phyloP scores from a whole-genome alignment of 2,888 invertebrate species.

The Ornithoptera priamus region DNA sequence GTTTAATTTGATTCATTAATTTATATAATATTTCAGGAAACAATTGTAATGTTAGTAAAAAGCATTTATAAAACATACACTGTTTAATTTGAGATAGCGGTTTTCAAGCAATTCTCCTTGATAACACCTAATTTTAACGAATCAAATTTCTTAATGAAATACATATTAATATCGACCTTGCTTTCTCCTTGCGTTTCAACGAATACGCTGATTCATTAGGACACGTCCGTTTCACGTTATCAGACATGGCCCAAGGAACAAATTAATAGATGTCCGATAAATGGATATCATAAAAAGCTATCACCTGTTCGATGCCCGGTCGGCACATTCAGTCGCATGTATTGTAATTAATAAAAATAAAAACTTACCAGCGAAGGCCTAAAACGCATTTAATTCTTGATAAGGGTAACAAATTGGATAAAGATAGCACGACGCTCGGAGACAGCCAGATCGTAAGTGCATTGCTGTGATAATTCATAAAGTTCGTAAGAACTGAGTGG shows the following conservation, averaged over 20 bases:
- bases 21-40: neutral
- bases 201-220: constrained; percentile 37
- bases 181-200: constrained; percentile 31
- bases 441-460: constrained; percentile 79
- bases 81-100: neutral
- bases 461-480: constrained; percentile 74
- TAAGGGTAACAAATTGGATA: constrained; percentile 80
- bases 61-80: neutral
- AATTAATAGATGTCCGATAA: constrained; percentile 66
- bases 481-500: constrained; percentile 47
- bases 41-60: neutral
- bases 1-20: neutral
- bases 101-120: neutral
- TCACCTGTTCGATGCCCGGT: constrained; percentile 63
- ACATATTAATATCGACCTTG: neutral
- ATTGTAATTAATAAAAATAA: constrained; percentile 74
- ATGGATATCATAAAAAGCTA: constrained; percentile 67
- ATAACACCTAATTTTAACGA: neutral
- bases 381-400: constrained; percentile 80
- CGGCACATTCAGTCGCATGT: constrained; percentile 44
- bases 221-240: constrained; percentile 31
- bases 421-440: constrained; percentile 71
- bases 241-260: constrained; percentile 35
- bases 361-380: constrained; percentile 63
- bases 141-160: constrained; percentile 2